These are phyloP conservation scores for Sigmodon hispidus DNA, from an alignment of 2,113 vertebrate genomes.

Conservation along the genomic window DNA sequence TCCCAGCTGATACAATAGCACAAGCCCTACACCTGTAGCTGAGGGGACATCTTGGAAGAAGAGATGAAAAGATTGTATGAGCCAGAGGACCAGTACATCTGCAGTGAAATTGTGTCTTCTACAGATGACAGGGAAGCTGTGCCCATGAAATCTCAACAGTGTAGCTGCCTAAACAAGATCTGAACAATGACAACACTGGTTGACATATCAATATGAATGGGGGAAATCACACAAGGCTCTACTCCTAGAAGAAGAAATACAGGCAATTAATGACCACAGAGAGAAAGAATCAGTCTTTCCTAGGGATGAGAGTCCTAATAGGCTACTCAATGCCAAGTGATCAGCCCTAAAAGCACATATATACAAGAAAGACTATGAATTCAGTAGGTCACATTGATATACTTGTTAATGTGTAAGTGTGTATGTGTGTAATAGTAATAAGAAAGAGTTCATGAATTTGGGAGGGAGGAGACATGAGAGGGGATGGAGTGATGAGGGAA, in stretches of 20 bases:
- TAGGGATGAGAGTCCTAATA: background rate
- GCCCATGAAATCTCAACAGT: background rate
- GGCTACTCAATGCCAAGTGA: background rate
- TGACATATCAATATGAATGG: background rate
- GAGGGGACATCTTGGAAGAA: background rate
- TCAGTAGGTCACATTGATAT: background rate
- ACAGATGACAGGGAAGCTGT: background rate
- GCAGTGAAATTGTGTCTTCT: background rate
- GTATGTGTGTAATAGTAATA: background rate
- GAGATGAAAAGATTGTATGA: background rate
- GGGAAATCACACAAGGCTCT: background rate
- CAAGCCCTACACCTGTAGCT: background rate
- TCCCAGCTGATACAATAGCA: background rate
- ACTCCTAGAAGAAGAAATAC: background rate
- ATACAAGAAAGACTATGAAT: background rate
- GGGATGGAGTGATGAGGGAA: background rate
- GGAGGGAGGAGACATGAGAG: background rate
- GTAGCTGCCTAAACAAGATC: background rate
- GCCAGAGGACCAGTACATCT: background rate
- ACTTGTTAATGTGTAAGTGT: background rate
- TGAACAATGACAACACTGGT: background rate
- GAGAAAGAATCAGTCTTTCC: background rate
- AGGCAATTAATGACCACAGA: background rate
- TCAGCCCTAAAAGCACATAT: background rate
- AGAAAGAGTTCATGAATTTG: background rate